Percentiles rank a stretch among this genome's conserved stretches.
Conservation (phyloP, 2,113 vertebrate genomes). For the Tychaedon coryphoeus region DNA sequence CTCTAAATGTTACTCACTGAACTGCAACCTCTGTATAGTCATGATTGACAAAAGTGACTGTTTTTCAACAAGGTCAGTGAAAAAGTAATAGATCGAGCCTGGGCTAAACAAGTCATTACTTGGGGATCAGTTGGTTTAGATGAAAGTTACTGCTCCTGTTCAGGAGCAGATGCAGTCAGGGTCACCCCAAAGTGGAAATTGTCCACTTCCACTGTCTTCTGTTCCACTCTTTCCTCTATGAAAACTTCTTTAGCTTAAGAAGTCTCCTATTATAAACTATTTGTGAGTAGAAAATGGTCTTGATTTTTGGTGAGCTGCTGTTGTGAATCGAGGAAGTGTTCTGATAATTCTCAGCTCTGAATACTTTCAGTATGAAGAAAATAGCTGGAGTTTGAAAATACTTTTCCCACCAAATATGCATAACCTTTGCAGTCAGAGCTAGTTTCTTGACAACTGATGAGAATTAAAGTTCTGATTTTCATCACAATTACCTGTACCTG, state of each 20-base stretch:
- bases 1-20: background rate
- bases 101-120: background rate
- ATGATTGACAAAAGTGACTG: background rate
- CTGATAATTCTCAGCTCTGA: background rate
- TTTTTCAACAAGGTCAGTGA: background rate
- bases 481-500: background rate
- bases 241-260: background rate
- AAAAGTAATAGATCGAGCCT: background rate
- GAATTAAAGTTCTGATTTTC: background rate
- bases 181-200: accelerated
- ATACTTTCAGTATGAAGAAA: background rate
- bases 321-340: background rate
- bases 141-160: background rate
- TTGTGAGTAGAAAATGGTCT: background rate
- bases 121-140: accelerated
- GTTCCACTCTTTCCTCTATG: background rate
- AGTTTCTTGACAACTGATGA: background rate
- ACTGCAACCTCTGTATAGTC: background rate
- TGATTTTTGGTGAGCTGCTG: background rate
- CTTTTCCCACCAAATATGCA: background rate
- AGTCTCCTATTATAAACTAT: background rate
- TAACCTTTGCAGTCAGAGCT: background rate
- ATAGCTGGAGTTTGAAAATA: background rate
- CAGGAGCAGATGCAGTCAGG: background rate
- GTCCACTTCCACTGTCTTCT: background rate